These are phyloP conservation scores for Pseudachorutes palmiensis DNA, from an alignment of 1,140 invertebrate species.

Conservation along the genomic window DNA sequence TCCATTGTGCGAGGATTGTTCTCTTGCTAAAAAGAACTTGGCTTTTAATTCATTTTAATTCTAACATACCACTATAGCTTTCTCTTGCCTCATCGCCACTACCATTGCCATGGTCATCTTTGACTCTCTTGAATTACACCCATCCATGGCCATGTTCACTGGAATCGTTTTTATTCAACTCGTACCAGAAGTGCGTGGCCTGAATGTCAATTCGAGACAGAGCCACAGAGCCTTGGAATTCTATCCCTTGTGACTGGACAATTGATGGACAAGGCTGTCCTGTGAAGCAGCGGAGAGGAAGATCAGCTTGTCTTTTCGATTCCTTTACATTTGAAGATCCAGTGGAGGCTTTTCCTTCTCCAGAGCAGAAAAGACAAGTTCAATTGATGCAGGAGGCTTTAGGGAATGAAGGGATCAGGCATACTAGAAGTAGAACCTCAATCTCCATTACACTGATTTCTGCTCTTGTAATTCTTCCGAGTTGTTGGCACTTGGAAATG, in stretches of 20 bases:
- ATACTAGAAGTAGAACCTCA: neutral
- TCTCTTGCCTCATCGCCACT: no score
- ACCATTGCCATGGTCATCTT: no score
- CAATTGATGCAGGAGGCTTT: neutral
- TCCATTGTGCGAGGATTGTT: neutral
- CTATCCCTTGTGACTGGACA: neutral
- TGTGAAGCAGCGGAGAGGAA: neutral
- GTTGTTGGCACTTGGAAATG: neutral
- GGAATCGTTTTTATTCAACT: neutral
- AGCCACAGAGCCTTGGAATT: neutral
- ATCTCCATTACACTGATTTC: neutral
- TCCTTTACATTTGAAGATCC: neutral
- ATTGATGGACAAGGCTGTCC: slow-evolving; percentile 3
- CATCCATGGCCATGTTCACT: no score
- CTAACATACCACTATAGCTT: no score
- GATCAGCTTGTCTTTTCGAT: neutral
- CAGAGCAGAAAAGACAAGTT: neutral
- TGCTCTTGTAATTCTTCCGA: neutral
- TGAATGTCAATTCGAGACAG: neutral
- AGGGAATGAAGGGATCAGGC: neutral
- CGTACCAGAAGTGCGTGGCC: neutral
- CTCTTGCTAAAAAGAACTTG: neutral
- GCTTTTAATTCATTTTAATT: slow-evolving; percentile 7
- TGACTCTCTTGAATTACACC: no score
- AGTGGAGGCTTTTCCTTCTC: no score